These are phyloP conservation scores for Idaea dimidiata DNA, from an alignment of 2,888 invertebrate genomes.

Conservation along the genomic window DNA sequence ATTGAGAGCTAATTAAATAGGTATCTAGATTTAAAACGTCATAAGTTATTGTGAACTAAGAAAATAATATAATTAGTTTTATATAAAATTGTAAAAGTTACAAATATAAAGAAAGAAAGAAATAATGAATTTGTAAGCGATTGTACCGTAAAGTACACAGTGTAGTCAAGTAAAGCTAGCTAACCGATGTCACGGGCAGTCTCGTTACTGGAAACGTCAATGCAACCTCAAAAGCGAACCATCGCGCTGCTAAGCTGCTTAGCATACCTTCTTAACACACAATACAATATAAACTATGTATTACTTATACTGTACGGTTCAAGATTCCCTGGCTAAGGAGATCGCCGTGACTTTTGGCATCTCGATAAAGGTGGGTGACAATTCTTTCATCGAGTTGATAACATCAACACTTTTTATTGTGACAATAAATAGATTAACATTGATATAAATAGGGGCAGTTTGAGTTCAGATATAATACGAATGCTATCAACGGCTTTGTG, in stretches of 20 bases:
- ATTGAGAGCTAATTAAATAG: too few species aligned
- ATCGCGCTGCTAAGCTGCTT: slow-evolving; percentile 72
- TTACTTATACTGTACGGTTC: slow-evolving; percentile 24
- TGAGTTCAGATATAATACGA: slow-evolving; percentile 69
- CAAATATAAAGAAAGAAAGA: not conserved
- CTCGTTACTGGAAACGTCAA: slow-evolving; percentile 68
- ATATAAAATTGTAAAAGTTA: not conserved
- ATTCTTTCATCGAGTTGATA: slow-evolving; percentile 78
- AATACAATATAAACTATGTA: slow-evolving; percentile 44
- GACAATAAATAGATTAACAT: slow-evolving; percentile 79
- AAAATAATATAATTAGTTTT: too few species aligned
- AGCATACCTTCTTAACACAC: slow-evolving; percentile 51
- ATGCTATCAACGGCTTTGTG: slow-evolving; percentile 75
- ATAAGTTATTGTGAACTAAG: too few species aligned
- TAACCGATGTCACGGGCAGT: slow-evolving; percentile 47
- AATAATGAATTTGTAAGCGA: slow-evolving; percentile 29
- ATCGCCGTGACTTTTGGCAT: slow-evolving; percentile 70
- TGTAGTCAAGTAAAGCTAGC: slow-evolving; percentile 16
- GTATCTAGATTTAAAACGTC: too few species aligned
- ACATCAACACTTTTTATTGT: slow-evolving; percentile 77
- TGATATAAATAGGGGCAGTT: slow-evolving; percentile 78
- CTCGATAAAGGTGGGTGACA: slow-evolving; percentile 73
- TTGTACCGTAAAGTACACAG: slow-evolving; percentile 40
- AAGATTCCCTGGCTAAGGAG: slow-evolving; percentile 22
- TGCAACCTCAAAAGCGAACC: slow-evolving; percentile 61